Base-by-base conservation (phyloP, 2,797 vertebrate genomes). In the Euthynnus affinis region DNA sequence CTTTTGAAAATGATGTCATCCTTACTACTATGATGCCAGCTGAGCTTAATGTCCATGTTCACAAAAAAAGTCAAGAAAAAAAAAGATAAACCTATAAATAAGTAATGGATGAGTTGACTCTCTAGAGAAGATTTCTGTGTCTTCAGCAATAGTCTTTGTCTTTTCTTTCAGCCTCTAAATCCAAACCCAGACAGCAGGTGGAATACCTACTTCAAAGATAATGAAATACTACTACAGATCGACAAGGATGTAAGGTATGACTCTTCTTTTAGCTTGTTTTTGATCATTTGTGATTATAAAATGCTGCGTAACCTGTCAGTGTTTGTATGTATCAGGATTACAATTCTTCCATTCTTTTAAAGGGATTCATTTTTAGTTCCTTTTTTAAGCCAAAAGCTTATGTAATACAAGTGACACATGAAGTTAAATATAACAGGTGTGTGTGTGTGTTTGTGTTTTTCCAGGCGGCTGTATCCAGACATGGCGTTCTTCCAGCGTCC, bases 141-240 rank as follows among this genome's bases (percentile, higher is more conserved):
- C 42, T 14, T 44, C 42, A 10, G 1, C 12, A 37, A n/a, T 62
- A 20, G 55, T 65, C 17, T 52, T 46, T 20, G 51, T 6, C 67
- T 55, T 72, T 58, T 49, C 62, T 82, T 84, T 29, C 76, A 99
- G 98, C 98, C 98, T 1, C 94, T 99, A 62, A 99, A 99, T 87
- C 98, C 98, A 1, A 99, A 96, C 78, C 98, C 98, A 0, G 98
- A 99, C 74, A 99, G 98, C 87, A 95, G 96, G 65, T 99, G 98
- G 98, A 99, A 99, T 80, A 99, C 94, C 0, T 99, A 99, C 91
- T 99, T 99, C 92, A 99, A 96, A 94, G 98, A 99, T 84, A 99
- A 99, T 0, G 98, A 99, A 82, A 98, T 99, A 70, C 93, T 99
- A 14, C 94, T 99, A 22, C 98, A 99, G 91, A 99, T 99, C 3